Evolutionary conservation across 2,113 vertebrate species (phyloP).

Genomic region (Microcebus tavaratra): DNA sequence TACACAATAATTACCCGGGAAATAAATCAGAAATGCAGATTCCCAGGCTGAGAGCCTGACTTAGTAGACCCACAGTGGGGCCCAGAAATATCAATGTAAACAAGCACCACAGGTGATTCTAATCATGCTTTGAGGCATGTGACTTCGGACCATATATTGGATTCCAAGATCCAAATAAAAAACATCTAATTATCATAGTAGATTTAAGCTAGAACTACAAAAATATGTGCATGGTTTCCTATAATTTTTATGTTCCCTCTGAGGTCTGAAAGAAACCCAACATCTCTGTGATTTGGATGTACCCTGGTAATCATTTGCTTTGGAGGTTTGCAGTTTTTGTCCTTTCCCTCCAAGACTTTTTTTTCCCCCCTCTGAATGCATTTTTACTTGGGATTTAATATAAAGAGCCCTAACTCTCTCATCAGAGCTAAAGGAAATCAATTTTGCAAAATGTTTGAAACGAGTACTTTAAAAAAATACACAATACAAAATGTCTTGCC

Average conservation of each 20-base stretch:
- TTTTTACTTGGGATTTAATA: slow-evolving; percentile 52
- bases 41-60: background rate
- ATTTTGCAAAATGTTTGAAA: slow-evolving; percentile 60
- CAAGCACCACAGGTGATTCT: background rate
- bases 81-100: background rate
- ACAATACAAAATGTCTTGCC: slow-evolving; percentile 49
- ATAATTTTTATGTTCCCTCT: slow-evolving; percentile 62
- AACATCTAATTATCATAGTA: slow-evolving; percentile 69
- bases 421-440: slow-evolving; percentile 47
- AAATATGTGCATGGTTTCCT: slow-evolving; percentile 55
- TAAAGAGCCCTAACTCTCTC: slow-evolving; percentile 40
- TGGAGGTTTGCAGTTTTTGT: slow-evolving; percentile 53
- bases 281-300: slow-evolving; percentile 36
- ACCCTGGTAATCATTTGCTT: slow-evolving; percentile 46
- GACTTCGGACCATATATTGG: background rate
- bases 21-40: slow-evolving; percentile 14
- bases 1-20: background rate
- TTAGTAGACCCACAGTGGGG: background rate
- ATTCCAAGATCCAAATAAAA: slow-evolving; percentile 46
- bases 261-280: slow-evolving; percentile 64
- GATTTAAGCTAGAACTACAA: slow-evolving; percentile 55
- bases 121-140: background rate
- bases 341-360: background rate
- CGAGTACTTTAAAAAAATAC: slow-evolving; percentile 40
- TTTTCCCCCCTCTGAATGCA: background rate